phyloP scores from a whole-genome alignment of 2,797 vertebrate species.

The Neosalanx taihuensis region DNA sequence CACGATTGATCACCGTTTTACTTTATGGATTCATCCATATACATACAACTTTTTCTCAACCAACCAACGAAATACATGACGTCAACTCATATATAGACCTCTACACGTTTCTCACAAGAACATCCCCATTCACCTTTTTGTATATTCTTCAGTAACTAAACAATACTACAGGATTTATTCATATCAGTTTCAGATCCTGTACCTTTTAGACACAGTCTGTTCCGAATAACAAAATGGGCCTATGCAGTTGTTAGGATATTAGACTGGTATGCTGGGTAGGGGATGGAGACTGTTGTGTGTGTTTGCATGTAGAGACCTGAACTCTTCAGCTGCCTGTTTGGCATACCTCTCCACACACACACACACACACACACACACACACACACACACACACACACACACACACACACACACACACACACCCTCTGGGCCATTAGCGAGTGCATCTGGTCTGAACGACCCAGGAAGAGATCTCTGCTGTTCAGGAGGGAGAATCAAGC shows the following conservation, averaged over 20 bases:
- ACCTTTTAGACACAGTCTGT: neutral
- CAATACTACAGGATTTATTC: neutral
- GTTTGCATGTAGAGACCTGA: constrained; percentile 63
- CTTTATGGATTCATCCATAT: neutral
- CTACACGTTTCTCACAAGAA: too few relatives aligned
- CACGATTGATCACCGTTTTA: neutral
- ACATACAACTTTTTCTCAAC: neutral
- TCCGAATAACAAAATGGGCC: neutral
- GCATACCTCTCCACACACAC: constrained; percentile 46
- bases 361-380: constrained; percentile 11
- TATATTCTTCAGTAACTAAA: neutral
- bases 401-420: constrained; percentile 17
- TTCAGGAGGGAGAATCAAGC: constrained; percentile 24
- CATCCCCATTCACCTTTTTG: neutral
- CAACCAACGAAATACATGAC: too few relatives aligned
- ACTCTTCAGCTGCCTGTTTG: constrained; percentile 31
- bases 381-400: constrained; percentile 11
- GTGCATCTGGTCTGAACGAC: constrained; percentile 36
- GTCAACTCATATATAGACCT: too few relatives aligned
- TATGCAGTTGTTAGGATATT: neutral
- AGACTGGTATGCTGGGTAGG: constrained; percentile 28
- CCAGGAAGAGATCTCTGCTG: constrained; percentile 21
- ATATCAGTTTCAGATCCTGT: neutral
- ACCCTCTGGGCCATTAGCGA: constrained; percentile 35
- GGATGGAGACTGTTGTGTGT: constrained; percentile 18